These are phyloP conservation scores for Semaprochilodus insignis DNA, from an alignment of 2,797 vertebrate genomes.

Conservation along the genomic window DNA sequence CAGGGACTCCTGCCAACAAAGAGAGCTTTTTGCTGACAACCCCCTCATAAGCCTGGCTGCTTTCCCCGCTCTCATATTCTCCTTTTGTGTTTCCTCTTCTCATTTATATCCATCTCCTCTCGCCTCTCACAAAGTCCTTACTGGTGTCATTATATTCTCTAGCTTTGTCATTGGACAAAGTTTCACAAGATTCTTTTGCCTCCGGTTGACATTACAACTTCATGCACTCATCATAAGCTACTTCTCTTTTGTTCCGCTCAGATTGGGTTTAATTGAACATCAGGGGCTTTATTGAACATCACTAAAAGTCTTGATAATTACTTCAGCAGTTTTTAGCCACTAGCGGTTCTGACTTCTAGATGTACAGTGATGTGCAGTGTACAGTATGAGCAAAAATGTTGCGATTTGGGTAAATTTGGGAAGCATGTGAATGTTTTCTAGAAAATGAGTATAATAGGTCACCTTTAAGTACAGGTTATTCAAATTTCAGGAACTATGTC, in stretches of 20 bases:
- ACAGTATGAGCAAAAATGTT: too few species aligned
- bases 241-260: not conserved
- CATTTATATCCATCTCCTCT: not conserved
- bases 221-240: not conserved
- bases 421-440: too few species aligned
- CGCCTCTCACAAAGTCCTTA: not conserved
- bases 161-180: not conserved
- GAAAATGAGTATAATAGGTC: too few species aligned
- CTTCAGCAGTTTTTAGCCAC: not conserved
- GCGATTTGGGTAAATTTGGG: too few species aligned
- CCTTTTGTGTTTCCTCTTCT: conserved; percentile 7
- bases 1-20: conserved; percentile 17
- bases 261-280: not conserved
- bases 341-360: too few species aligned
- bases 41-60: conserved; percentile 15
- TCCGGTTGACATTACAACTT: not conserved
- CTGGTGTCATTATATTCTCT: not conserved
- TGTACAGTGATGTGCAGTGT: too few species aligned
- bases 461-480: too few species aligned
- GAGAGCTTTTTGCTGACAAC: conserved; percentile 5
- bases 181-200: not conserved
- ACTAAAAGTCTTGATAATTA: not conserved
- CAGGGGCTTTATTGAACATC: not conserved
- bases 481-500: too few species aligned
- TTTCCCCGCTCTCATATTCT: conserved; percentile 19